Evolutionary conservation across 2,888 invertebrate species (phyloP).

Genomic region (Drosophila flavopinicola): DNA sequence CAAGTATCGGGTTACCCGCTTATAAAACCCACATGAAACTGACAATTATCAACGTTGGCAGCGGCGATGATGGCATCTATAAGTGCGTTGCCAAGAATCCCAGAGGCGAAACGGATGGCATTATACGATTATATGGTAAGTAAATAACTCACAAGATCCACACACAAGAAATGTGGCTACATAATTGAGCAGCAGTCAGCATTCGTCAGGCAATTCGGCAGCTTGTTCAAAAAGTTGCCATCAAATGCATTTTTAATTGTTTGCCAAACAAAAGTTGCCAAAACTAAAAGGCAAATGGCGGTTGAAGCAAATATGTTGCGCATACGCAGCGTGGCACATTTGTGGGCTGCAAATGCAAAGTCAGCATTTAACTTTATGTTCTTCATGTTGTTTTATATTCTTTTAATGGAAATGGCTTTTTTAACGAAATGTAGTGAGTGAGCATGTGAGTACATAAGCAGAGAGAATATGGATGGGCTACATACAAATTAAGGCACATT

Average conservation of each 20-base stretch:
- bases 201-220: constrained; percentile 22
- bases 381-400: background rate
- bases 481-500: background rate
- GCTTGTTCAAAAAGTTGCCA: constrained; percentile 40
- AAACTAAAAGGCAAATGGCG: constrained; percentile 5
- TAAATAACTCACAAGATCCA: constrained; percentile 6
- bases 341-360: constrained; percentile 10
- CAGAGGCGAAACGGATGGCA: constrained; percentile 94
- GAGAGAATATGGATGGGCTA: background rate
- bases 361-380: constrained; percentile 24
- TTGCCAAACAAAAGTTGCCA: constrained; percentile 39
- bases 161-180: constrained; percentile 2
- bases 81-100: constrained; percentile 94
- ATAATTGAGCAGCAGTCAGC: constrained; percentile 38
- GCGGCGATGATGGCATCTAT: constrained; percentile 93
- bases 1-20: constrained; percentile 88
- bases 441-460: constrained; percentile 6
- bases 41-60: constrained; percentile 90
- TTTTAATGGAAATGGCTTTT: constrained; percentile 4
- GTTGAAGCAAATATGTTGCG: constrained; percentile 25
- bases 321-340: constrained; percentile 36
- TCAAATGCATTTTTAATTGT: constrained; percentile 58
- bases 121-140: constrained; percentile 95
- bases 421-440: constrained; percentile 18
- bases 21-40: constrained; percentile 96